Conservation (phyloP, 2,888 invertebrate genomes). For the Schrankia costaestrigalis region DNA sequence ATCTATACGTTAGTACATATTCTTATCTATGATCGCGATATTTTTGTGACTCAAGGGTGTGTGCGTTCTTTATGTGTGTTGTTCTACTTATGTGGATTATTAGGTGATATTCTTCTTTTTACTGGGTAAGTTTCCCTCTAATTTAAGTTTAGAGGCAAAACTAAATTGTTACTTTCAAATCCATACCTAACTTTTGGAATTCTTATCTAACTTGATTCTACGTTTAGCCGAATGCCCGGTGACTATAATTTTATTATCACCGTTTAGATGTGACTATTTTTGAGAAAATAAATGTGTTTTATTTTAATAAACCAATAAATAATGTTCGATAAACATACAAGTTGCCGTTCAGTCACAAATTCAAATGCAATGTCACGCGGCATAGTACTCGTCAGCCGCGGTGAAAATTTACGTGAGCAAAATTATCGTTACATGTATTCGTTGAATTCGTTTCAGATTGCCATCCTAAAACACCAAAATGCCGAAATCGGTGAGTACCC, state of each 20-base stretch:
- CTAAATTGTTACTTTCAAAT: constrained; percentile 16
- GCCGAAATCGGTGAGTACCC: constrained; percentile 83
- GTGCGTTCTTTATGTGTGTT: constrained; percentile 79
- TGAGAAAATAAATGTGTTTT: constrained; percentile 44
- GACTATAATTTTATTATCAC: constrained; percentile 57
- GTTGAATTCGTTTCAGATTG: constrained; percentile 70
- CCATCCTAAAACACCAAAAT: constrained; percentile 78
- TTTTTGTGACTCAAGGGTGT: constrained; percentile 80
- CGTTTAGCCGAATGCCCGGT: constrained; percentile 58
- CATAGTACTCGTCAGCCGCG: constrained; percentile 41
- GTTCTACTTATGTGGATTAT: constrained; percentile 81
- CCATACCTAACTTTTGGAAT: constrained; percentile 17
- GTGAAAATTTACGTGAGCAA: constrained; percentile 43
- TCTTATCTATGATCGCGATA: too few species aligned
- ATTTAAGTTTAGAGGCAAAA: constrained; percentile 9
- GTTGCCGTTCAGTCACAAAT: constrained; percentile 44
- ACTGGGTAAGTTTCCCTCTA: constrained; percentile 59
- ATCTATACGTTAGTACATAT: too few species aligned
- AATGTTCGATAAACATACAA: constrained; percentile 20
- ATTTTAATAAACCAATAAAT: constrained; percentile 22
- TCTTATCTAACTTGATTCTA: constrained; percentile 44
- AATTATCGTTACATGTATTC: constrained; percentile 45
- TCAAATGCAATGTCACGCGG: constrained; percentile 50
- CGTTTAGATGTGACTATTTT: constrained; percentile 43
- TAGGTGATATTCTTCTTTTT: constrained; percentile 77